Conservation (phyloP, 1,140 invertebrate genomes). For the Samia ricini region DNA sequence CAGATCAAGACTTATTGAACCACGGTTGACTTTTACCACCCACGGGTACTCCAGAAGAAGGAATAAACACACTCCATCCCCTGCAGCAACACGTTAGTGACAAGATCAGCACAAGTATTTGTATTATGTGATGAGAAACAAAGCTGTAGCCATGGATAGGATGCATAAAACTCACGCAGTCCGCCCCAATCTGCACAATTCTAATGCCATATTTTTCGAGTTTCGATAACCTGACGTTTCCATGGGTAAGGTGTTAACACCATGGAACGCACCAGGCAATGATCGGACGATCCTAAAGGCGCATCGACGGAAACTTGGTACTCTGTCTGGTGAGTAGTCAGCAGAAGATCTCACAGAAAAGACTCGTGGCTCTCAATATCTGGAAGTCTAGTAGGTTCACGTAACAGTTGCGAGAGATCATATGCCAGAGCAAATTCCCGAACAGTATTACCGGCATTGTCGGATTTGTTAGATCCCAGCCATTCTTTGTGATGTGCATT, state of each 20-base stretch:
- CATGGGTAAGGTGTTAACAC: neutral
- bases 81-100: no score
- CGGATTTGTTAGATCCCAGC: neutral
- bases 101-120: neutral
- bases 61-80: no score
- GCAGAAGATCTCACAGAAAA: neutral
- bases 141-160: conserved; percentile 1
- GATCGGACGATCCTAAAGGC: conserved; percentile 1
- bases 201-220: neutral
- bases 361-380: neutral
- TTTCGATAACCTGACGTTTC: neutral
- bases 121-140: neutral
- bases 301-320: neutral
- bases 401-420: neutral
- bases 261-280: neutral
- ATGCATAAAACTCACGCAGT: conserved; percentile 4
- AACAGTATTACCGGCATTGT: neutral
- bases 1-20: no score
- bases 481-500: neutral
- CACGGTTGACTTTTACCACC: no score
- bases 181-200: neutral
- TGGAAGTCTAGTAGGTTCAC: neutral
- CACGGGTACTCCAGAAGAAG: no score
- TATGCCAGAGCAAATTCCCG: neutral
- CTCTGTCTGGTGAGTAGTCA: neutral